Conservation (phyloP, 2,113 vertebrate species). For the Lonchura striata region DNA sequence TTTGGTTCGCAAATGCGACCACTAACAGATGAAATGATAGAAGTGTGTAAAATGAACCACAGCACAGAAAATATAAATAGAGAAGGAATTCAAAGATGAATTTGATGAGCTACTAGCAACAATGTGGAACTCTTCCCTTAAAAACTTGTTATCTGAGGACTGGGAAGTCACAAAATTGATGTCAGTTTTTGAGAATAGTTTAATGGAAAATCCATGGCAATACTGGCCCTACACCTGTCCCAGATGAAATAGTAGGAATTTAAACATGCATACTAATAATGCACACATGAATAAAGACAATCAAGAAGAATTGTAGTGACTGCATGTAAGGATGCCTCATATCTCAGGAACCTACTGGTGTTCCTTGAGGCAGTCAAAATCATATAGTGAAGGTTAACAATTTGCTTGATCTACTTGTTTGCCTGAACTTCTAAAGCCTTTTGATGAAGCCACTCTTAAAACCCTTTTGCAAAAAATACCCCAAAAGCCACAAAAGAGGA, state of each 20-base stretch:
- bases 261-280: not conserved
- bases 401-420: not conserved
- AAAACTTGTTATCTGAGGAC: not conserved
- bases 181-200: not conserved
- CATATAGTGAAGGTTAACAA: not conserved
- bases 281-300: not conserved
- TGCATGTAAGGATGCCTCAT: not conserved
- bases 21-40: not conserved
- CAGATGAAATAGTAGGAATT: not conserved
- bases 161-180: not conserved
- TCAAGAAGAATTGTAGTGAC: not conserved
- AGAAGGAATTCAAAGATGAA: not conserved
- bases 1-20: not conserved
- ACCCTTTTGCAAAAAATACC: fast-evolving
- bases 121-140: not conserved
- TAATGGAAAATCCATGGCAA: not conserved
- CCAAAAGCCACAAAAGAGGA: not conserved
- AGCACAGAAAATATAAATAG: not conserved
- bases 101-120: not conserved
- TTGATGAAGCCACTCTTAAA: not conserved
- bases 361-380: not conserved
- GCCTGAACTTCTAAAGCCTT: not conserved
- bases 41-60: not conserved
- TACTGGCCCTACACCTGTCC: not conserved
- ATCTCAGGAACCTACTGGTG: not conserved